These are phyloP conservation scores for Chelmon rostratus DNA, from an alignment of 2,797 vertebrate species.

Conservation along the genomic window DNA sequence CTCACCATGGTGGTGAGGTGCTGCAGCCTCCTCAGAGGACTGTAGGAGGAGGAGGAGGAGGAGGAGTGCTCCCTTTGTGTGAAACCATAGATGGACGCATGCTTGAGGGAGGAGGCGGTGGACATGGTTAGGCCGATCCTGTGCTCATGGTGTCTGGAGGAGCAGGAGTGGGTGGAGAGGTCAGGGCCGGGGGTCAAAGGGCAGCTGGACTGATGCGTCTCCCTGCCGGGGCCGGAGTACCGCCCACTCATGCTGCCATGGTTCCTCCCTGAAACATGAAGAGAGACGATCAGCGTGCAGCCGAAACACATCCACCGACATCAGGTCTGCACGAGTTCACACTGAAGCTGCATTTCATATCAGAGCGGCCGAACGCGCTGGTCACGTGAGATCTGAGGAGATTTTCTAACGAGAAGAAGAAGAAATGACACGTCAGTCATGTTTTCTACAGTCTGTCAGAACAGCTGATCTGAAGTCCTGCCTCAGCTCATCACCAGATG, in stretches of 20 bases:
- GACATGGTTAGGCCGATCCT: slow-evolving; percentile 81
- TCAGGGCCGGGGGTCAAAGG: slow-evolving; percentile 82
- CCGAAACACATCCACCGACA: background rate
- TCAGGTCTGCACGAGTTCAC: background rate
- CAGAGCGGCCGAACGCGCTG: too few relatives aligned
- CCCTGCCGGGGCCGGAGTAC: slow-evolving; percentile 86
- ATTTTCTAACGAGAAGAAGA: too few relatives aligned
- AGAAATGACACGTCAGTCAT: background rate
- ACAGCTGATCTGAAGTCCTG: slow-evolving; percentile 27
- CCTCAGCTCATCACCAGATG: slow-evolving; percentile 21
- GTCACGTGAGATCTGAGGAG: too few relatives aligned
- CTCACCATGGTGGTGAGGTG: slow-evolving; percentile 93
- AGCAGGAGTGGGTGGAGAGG: slow-evolving; percentile 79
- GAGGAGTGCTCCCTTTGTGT: slow-evolving; percentile 82
- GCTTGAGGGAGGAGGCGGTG: slow-evolving; percentile 78
- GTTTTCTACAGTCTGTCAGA: slow-evolving; percentile 4
- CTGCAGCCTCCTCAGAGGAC: slow-evolving; percentile 90
- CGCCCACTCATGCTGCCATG: slow-evolving; percentile 91
- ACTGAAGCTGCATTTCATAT: background rate
- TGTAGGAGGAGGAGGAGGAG: slow-evolving; percentile 85
- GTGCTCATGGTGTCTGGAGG: slow-evolving; percentile 83
- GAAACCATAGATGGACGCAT: slow-evolving; percentile 82
- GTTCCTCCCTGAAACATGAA: slow-evolving; percentile 77
- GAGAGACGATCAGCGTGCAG: background rate
- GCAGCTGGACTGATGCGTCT: slow-evolving; percentile 82